phyloP scores from a whole-genome alignment of 2,113 vertebrate genomes.

The Suncus etruscus region DNA sequence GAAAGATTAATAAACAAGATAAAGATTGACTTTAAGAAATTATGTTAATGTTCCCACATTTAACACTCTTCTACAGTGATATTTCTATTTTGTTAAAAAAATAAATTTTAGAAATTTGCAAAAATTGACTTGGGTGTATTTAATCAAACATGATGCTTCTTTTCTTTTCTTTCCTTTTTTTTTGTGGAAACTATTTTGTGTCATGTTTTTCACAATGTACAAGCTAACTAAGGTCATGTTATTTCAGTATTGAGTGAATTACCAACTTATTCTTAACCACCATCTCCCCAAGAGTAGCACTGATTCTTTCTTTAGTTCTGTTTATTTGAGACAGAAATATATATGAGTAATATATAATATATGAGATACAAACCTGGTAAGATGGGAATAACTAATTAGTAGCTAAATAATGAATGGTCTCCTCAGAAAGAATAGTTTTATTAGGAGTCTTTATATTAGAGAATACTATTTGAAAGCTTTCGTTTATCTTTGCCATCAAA shows the following conservation, averaged over 20 bases:
- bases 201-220: slow-evolving; percentile 25
- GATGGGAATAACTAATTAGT: neutral
- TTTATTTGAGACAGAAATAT: slow-evolving; percentile 69
- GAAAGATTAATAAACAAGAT: neutral
- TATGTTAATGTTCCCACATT: neutral
- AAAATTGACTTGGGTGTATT: slow-evolving; percentile 53
- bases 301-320: slow-evolving; percentile 56
- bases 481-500: slow-evolving; percentile 70
- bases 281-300: slow-evolving; percentile 1
- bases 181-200: slow-evolving; percentile 48
- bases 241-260: slow-evolving; percentile 61
- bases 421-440: slow-evolving; percentile 2
- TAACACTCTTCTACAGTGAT: neutral
- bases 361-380: no score
- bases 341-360: no score
- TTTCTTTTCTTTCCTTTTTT: slow-evolving; percentile 64
- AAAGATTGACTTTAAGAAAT: slow-evolving; percentile 8
- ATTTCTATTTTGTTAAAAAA: slow-evolving; percentile 33
- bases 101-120: neutral
- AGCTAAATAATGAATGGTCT: neutral
- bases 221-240: slow-evolving; percentile 55
- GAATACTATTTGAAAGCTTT: slow-evolving; percentile 50
- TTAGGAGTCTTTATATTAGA: neutral
- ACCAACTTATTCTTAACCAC: slow-evolving; percentile 65
- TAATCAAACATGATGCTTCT: slow-evolving; percentile 60